Conservation (phyloP, 2,113 vertebrate species). For the Ailurus styani region DNA sequence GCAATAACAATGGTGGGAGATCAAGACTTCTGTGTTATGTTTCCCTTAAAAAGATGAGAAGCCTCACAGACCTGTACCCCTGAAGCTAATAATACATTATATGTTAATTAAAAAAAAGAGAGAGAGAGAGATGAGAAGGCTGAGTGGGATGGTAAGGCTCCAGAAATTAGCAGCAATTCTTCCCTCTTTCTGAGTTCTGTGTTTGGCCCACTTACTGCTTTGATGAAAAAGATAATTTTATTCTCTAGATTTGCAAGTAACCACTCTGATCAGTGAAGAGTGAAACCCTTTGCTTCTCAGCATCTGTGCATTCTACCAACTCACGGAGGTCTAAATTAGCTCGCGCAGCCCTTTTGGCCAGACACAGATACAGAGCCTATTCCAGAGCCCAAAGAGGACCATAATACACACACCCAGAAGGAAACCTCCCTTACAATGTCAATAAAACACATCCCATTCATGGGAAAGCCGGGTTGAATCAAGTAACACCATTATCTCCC, state of each 20-base stretch:
- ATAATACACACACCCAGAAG: neutral
- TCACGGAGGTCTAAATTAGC: neutral
- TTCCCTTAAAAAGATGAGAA: neutral
- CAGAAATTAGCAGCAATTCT: neutral
- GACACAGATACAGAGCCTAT: neutral
- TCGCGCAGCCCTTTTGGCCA: neutral
- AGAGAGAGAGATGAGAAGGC: neutral
- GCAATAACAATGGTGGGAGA: neutral
- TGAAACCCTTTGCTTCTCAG: neutral
- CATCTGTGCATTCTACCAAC: neutral
- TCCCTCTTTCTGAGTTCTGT: neutral
- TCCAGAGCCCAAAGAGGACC: neutral
- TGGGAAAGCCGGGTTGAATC: conserved; percentile 69
- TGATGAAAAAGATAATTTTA: neutral
- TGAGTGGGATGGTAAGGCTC: neutral
- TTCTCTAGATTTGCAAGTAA: neutral
- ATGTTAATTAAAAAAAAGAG: too few species aligned
- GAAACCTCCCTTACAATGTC: neutral
- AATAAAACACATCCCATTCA: neutral
- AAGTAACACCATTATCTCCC: conserved; percentile 76
- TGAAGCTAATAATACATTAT: too few species aligned
- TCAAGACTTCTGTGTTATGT: neutral
- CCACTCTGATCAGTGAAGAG: neutral
- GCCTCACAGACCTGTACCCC: too few species aligned
- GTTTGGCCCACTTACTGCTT: neutral